Evolutionary conservation across 1,140 invertebrate species (phyloP).

Genomic region (Thaumatotibia leucotreta): DNA sequence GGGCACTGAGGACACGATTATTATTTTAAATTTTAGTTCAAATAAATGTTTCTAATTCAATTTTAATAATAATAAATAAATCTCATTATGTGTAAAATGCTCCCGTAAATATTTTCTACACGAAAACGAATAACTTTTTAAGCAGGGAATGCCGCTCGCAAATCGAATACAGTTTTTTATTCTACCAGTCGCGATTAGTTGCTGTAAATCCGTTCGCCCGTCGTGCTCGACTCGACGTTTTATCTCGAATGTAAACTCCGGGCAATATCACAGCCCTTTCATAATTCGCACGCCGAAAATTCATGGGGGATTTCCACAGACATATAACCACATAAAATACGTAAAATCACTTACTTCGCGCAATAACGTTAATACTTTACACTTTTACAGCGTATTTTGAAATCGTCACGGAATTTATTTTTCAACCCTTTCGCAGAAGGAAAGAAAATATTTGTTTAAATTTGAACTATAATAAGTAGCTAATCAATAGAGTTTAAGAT

Average conservation of each 20-base stretch:
- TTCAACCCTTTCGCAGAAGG: no score
- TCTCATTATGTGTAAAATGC: neutral
- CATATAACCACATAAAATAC: neutral
- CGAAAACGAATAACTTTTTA: neutral
- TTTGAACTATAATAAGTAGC: no score
- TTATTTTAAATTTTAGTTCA: no score
- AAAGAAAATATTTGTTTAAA: no score
- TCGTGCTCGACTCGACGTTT: conserved; percentile 31
- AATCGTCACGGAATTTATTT: no score
- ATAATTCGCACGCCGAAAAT: conserved; percentile 25
- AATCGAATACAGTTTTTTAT: conserved; percentile 29
- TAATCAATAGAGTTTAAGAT: no score
- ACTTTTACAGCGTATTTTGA: conserved; percentile 10
- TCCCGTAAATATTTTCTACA: neutral
- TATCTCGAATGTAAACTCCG: conserved; percentile 50
- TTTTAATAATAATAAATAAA: no score
- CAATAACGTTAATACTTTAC: conserved; percentile 2
- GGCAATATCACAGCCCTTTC: conserved; percentile 33
- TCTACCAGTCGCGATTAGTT: conserved; percentile 24
- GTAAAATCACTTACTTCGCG: neutral
- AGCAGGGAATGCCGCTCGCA: neutral
- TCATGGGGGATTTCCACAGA: neutral
- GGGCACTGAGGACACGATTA: no score
- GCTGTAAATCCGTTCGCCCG: conserved; percentile 22
- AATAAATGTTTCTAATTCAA: no score